Evolutionary conservation across 2,888 invertebrate genomes (phyloP), one percentile per base, ranked within the genome.

Genomic region (Zele albiditarsus): DNA sequence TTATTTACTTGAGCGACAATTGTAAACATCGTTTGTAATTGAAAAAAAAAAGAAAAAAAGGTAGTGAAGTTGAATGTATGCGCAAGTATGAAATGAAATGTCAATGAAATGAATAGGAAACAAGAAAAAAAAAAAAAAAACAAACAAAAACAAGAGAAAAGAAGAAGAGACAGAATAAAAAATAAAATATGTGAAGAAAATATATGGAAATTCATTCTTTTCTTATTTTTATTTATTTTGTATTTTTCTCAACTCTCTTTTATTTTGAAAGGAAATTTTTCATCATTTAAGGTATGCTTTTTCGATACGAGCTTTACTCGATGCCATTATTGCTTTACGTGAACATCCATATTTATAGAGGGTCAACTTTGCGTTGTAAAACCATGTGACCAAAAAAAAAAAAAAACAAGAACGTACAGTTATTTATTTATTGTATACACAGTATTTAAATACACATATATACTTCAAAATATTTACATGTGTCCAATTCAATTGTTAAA

Each of bases 281-380:
- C 46, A 46, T 46, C 46, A 46, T 46, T 46, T 16, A 46, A 46
- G 2, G 12, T 16, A 46, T 16, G 16, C 10, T 46, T 16, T 46
- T 46, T 3, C 46, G 46, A 46, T 46, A 16, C 3, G 16, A n/a
- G 14, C 4, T 46, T 20, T 53, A 53, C 6, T 1, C 53, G 20
- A 20, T 66, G n/a, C 78, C 80, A 79, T 78, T 80, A 79, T 82
- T 79, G 78, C 81, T 73, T 80, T 80, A 78, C 79, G 74, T 70
- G 57, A 53, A 72, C 80, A 80, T 82, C 81, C 83, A 83, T 83
- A 84, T 82, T 83, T 84, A 82, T 83, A 79, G 73, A 79, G 79
- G 77, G 81, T 80, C 82, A 23, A 31, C 76, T 69, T 69, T 73
- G 16, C 14, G 75, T 77, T 80, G 80, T 80, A 78, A 81, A 46